A percentile compares a stretch with the other conserved stretches of the same genome.
These are phyloP conservation scores for Sesia apiformis DNA, from an alignment of 2,888 invertebrate genomes.

Conservation along the genomic window DNA sequence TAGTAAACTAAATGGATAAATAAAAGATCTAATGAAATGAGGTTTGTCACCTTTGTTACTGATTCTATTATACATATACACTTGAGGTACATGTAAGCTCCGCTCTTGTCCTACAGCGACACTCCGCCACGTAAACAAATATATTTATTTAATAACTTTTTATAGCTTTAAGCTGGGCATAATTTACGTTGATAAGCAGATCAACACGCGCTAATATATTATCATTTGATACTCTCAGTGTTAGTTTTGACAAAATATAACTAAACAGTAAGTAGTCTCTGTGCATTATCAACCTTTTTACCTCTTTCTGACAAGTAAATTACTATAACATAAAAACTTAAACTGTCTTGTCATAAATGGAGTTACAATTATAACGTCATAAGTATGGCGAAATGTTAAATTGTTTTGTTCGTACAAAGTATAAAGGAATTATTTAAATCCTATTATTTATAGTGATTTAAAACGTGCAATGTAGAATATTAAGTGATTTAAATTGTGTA, in stretches of 20 bases:
- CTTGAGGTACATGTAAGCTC: constrained; percentile 19
- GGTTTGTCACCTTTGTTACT: too few species aligned
- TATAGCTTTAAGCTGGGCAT: constrained; percentile 65
- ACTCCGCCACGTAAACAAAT: constrained; percentile 51
- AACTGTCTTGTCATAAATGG: too few species aligned
- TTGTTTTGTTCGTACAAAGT: too few species aligned
- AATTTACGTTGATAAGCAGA: constrained; percentile 66
- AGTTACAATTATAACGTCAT: too few species aligned
- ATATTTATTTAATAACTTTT: constrained; percentile 70
- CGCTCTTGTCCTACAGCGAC: constrained; percentile 7
- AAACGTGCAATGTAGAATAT: too few species aligned
- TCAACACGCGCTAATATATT: constrained; percentile 42
- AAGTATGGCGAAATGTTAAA: too few species aligned
- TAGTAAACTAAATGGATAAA: too few species aligned
- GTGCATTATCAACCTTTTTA: constrained; percentile 16
- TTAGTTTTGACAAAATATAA: constrained; percentile 22
- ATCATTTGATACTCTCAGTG: constrained; percentile 31
- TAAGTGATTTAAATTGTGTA: too few species aligned
- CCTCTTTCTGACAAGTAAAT: not conserved
- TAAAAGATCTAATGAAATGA: too few species aligned
- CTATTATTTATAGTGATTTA: too few species aligned
- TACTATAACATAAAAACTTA: not conserved
- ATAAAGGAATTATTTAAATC: too few species aligned
- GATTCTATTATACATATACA: too few species aligned
- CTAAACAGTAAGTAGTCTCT: not conserved